These are phyloP conservation scores for Rhinichthys klamathensis DNA, from an alignment of 2,113 vertebrate genomes.

Conservation along the genomic window DNA sequence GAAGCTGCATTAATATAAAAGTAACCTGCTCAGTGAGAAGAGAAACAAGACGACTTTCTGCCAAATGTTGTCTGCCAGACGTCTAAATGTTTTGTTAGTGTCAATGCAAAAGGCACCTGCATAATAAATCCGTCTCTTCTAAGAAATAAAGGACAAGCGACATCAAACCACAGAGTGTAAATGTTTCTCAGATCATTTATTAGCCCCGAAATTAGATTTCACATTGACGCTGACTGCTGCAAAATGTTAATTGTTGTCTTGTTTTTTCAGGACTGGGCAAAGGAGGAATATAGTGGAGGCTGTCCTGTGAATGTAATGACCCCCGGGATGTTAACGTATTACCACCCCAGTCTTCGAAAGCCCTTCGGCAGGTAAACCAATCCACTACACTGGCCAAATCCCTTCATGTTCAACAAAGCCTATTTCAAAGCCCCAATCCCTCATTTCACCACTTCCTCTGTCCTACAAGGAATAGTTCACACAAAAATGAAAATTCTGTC, in stretches of 20 bases:
- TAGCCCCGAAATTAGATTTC: background rate
- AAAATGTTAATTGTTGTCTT: constrained; percentile 39
- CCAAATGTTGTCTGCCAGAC: constrained; percentile 16
- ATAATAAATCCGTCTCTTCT: background rate
- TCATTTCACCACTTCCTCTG: background rate
- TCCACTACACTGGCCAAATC: background rate
- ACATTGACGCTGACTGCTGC: background rate
- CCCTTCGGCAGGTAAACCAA: constrained; percentile 72
- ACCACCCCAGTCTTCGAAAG: constrained; percentile 72
- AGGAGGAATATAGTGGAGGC: constrained; percentile 73
- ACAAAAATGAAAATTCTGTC: background rate
- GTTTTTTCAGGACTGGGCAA: constrained; percentile 73
- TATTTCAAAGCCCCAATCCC: background rate
- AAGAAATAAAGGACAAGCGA: constrained; percentile 1
- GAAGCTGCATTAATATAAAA: constrained; percentile 14
- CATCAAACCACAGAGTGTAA: constrained; percentile 5
- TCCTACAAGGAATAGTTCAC: background rate
- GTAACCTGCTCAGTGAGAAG: background rate
- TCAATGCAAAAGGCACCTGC: background rate
- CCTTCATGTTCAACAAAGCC: constrained; percentile 30
- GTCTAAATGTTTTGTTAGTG: constrained; percentile 12
- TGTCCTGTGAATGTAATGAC: constrained; percentile 77
- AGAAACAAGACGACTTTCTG: background rate
- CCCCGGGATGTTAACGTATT: constrained; percentile 77
- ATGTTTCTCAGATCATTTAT: constrained; percentile 11